Evolutionary conservation across 2,888 invertebrate species (phyloP).

Genomic region (Caenorhabditis panamensis): DNA sequence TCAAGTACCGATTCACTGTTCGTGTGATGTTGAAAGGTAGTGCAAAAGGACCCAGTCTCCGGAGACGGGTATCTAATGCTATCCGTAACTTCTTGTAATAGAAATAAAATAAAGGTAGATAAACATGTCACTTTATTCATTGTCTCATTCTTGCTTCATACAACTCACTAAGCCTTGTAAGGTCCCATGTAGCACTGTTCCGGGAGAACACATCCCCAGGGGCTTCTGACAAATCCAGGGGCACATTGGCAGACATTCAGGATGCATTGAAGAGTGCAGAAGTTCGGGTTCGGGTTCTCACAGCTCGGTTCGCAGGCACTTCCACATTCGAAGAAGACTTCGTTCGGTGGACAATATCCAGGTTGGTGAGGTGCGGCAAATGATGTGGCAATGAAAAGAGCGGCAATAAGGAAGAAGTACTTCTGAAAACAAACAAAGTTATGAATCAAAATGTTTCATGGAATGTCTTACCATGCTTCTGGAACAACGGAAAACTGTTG

Average conservation of each 20-base stretch:
- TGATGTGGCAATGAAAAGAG: neutral
- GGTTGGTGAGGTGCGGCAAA: neutral
- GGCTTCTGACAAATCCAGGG: constrained; percentile 9
- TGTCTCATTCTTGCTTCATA: too few species aligned
- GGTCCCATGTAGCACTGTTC: too few species aligned
- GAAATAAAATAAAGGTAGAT: too few species aligned
- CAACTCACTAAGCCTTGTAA: too few species aligned
- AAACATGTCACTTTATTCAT: too few species aligned
- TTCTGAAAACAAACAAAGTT: neutral
- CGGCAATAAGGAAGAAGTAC: neutral
- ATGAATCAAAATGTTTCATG: neutral
- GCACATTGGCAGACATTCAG: constrained; percentile 21
- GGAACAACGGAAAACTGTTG: too few species aligned
- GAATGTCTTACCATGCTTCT: neutral
- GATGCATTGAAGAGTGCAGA: constrained; percentile 11
- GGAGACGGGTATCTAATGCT: neutral
- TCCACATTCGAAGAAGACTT: constrained; percentile 16
- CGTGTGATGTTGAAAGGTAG: neutral
- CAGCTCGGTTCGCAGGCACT: constrained; percentile 19
- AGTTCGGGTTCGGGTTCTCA: constrained; percentile 5
- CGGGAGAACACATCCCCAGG: neutral
- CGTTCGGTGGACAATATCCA: constrained; percentile 5
- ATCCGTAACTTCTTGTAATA: neutral
- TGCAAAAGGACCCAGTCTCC: neutral
- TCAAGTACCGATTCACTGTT: neutral